Evolutionary conservation across 2,113 vertebrate species (phyloP).

Genomic region (Thamnaconus septentrionalis): DNA sequence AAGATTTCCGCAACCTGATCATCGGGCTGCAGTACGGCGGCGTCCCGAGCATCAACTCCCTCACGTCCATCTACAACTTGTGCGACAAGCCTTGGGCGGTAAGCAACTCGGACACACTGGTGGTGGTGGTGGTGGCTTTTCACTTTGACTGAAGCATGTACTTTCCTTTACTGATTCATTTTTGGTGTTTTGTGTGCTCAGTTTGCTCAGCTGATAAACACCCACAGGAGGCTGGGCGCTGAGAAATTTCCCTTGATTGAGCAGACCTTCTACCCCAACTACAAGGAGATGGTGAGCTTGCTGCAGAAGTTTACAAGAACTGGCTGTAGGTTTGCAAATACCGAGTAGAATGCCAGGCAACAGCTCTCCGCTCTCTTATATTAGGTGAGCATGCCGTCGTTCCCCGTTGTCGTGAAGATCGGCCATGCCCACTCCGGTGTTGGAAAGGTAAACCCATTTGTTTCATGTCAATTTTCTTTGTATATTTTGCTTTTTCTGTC

Average conservation of each 20-base stretch:
- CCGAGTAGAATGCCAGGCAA: background rate
- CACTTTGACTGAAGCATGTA: too few relatives aligned
- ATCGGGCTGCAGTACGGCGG: constrained; percentile 93
- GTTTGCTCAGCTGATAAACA: constrained; percentile 94
- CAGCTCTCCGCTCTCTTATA: background rate
- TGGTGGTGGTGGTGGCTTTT: background rate
- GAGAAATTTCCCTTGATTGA: constrained; percentile 96
- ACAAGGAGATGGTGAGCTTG: constrained; percentile 92
- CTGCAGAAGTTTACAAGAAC: background rate
- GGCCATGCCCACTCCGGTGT: constrained; percentile 98
- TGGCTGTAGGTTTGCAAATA: background rate
- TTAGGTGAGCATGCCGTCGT: constrained; percentile 86
- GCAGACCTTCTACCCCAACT: constrained; percentile 94
- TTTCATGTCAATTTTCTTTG: background rate
- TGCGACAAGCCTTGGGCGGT: constrained; percentile 98
- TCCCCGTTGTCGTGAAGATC: constrained; percentile 98
- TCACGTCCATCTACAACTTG: constrained; percentile 93
- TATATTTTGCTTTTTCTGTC: background rate
- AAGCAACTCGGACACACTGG: constrained; percentile 22
- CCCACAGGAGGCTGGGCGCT: constrained; percentile 85
- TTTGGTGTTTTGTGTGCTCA: constrained; percentile 66
- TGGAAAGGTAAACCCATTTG: constrained; percentile 85
- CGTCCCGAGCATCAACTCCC: constrained; percentile 87
- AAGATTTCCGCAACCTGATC: constrained; percentile 92
- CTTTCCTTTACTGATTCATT: background rate